Evolutionary conservation across 2,113 vertebrate species (phyloP).

Genomic region (Tenrec ecaudatus): DNA sequence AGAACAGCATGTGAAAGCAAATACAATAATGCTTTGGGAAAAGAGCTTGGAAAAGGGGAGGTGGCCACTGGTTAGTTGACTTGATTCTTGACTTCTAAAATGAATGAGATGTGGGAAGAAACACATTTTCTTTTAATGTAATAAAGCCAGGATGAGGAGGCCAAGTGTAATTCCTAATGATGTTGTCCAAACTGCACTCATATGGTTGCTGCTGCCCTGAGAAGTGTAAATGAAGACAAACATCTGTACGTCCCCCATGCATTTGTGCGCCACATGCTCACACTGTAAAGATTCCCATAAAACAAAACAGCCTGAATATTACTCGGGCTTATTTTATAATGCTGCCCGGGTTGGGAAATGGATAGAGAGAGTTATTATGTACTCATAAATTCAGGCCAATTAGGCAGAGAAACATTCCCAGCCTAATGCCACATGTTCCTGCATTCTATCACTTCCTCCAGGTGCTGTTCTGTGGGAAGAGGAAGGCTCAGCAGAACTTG

Average conservation of each 20-base stretch:
- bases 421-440: background rate
- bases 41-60: slow-evolving; percentile 40
- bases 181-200: slow-evolving; percentile 18
- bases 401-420: slow-evolving; percentile 56
- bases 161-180: slow-evolving; percentile 58
- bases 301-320: slow-evolving; percentile 72
- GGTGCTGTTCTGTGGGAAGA: slow-evolving; percentile 19
- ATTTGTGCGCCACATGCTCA: background rate
- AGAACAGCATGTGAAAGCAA: slow-evolving; percentile 47
- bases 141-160: slow-evolving; percentile 33
- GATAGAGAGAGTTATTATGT: slow-evolving; percentile 53
- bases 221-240: slow-evolving; percentile 55
- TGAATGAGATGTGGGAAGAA: slow-evolving; percentile 43
- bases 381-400: slow-evolving; percentile 79
- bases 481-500: background rate
- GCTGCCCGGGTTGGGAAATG: slow-evolving; percentile 57
- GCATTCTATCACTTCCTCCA: slow-evolving; percentile 1
- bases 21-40: slow-evolving; percentile 36
- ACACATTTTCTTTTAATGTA: slow-evolving; percentile 43
- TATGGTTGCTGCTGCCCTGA: slow-evolving; percentile 56
- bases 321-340: slow-evolving; percentile 63
- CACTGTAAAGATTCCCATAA: slow-evolving; percentile 75
- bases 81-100: slow-evolving; percentile 61
- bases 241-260: slow-evolving; percentile 49
- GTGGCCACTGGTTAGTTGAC: background rate